A percentile compares a stretch with the other conserved stretches of the same genome.
These are phyloP conservation scores for Erebia aethiops DNA, from an alignment of 2,888 invertebrate genomes.

Conservation along the genomic window DNA sequence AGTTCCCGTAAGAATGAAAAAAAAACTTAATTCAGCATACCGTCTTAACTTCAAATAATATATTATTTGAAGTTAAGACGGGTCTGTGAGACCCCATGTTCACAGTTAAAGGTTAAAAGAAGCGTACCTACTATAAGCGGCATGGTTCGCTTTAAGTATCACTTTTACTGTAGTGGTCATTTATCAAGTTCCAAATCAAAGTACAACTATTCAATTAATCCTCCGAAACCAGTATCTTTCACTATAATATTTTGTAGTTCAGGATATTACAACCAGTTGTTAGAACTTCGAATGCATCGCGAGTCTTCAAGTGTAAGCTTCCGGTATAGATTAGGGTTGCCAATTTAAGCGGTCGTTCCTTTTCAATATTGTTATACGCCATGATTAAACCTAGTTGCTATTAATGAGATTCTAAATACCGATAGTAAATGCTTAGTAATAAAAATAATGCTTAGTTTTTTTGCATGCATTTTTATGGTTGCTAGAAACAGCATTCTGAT, in stretches of 20 bases:
- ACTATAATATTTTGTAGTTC: constrained; percentile 20
- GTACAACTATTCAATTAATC: not conserved
- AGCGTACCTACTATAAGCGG: no score
- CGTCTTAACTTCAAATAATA: no score
- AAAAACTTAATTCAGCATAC: no score
- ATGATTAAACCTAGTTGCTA: not conserved
- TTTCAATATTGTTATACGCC: not conserved
- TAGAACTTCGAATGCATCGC: constrained; percentile 39
- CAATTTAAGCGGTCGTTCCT: not conserved
- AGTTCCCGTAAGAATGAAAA: no score
- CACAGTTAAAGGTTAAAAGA: no score
- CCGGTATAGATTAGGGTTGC: constrained; percentile 43
- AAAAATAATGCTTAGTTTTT: constrained; percentile 1
- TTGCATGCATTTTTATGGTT: not conserved
- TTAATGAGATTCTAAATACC: not conserved
- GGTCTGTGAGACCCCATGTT: no score
- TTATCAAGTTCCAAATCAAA: not conserved
- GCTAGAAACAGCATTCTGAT: constrained; percentile 15
- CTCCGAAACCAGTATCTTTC: constrained; percentile 1
- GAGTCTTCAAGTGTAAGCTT: constrained; percentile 44
- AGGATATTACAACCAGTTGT: constrained; percentile 41
- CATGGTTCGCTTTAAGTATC: no score
- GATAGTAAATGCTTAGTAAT: not conserved
- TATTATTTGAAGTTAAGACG: no score
- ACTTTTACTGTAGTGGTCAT: no score